phyloP scores from a whole-genome alignment of 2,113 vertebrate species.

The Aptenodytes forsteri region DNA sequence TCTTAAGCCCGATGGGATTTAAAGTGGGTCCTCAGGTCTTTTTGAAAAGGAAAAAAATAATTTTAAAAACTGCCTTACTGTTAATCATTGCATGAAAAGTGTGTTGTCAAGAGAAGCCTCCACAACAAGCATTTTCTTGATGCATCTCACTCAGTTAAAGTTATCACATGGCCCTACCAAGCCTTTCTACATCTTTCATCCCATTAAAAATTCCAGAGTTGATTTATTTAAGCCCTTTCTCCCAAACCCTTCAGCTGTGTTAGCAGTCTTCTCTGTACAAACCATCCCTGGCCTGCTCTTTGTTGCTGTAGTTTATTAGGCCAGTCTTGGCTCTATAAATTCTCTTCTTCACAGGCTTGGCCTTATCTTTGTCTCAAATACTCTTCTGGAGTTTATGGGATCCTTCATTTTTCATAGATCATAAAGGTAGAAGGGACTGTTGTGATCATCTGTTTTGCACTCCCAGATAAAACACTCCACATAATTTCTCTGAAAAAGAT shows the following conservation, averaged over 20 bases:
- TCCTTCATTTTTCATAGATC: background rate
- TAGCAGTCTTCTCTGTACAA: background rate
- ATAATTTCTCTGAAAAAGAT: background rate
- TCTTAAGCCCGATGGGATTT: background rate
- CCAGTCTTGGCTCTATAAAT: background rate
- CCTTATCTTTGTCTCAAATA: background rate
- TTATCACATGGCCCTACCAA: background rate
- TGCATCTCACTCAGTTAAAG: background rate
- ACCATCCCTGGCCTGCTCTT: background rate
- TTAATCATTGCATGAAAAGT: background rate
- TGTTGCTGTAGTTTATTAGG: background rate
- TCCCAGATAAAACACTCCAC: background rate
- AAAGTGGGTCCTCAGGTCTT: background rate
- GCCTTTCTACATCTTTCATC: background rate
- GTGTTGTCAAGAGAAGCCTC: background rate
- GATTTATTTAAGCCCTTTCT: background rate
- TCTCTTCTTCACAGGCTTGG: background rate
- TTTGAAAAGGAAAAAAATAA: background rate
- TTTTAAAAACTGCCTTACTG: background rate
- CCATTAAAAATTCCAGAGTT: background rate
- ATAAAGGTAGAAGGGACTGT: background rate
- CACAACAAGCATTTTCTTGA: background rate
- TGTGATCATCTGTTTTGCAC: background rate
- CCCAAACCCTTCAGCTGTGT: background rate
- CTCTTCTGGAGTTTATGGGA: background rate